These are phyloP conservation scores for Trypoxylon attenuatum DNA, from an alignment of 2,888 invertebrate genomes.

Conservation along the genomic window DNA sequence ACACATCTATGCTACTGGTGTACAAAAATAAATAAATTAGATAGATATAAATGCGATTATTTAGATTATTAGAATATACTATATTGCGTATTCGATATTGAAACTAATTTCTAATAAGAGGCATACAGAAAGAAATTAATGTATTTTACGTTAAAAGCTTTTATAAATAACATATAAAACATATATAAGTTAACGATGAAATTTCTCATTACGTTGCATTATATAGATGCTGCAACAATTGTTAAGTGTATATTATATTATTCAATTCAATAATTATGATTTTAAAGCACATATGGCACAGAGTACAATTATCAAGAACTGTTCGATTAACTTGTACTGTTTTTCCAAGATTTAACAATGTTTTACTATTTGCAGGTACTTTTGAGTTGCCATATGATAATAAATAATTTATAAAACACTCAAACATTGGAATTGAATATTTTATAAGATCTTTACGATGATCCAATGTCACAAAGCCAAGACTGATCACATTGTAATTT, in stretches of 20 bases:
- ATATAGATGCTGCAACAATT: constrained; percentile 11
- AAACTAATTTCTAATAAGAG: constrained; percentile 16
- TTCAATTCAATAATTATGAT: constrained; percentile 29
- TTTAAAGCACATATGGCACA: constrained; percentile 32
- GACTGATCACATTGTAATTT: constrained; percentile 3
- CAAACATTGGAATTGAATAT: constrained; percentile 4
- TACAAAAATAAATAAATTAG: constrained; percentile 46
- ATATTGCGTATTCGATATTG: constrained; percentile 20
- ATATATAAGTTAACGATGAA: neutral
- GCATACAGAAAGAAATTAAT: constrained; percentile 11
- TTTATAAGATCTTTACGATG: neutral
- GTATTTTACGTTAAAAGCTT: constrained; percentile 26
- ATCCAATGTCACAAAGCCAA: neutral
- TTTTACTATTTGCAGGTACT: constrained; percentile 36
- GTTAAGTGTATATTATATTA: constrained; percentile 35
- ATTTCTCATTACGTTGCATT: constrained; percentile 25
- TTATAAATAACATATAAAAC: constrained; percentile 17
- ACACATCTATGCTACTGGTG: constrained; percentile 40
- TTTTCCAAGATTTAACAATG: constrained; percentile 42
- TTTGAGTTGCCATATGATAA: constrained; percentile 43
- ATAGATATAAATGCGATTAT: constrained; percentile 39
- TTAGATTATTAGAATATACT: constrained; percentile 26
- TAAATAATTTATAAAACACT: constrained; percentile 47
- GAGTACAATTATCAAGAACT: constrained; percentile 49
- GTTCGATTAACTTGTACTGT: constrained; percentile 56